phyloP scores from a whole-genome alignment of 2,888 invertebrate species.

The Dicycla oo region DNA sequence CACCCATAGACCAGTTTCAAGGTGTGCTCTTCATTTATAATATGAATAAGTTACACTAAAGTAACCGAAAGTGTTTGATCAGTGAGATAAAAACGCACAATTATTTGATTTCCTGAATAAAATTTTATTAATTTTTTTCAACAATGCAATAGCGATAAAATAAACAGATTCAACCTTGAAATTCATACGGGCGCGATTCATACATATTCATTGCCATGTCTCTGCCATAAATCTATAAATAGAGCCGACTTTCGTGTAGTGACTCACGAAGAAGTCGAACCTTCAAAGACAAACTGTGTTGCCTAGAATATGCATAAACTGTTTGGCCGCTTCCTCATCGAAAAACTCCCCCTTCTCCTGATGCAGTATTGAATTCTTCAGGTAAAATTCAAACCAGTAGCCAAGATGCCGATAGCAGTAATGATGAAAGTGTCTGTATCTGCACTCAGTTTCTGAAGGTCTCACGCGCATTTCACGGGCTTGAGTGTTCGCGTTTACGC shows the following conservation, averaged over 20 bases:
- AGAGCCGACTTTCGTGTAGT: neutral
- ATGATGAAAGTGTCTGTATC: constrained; percentile 12
- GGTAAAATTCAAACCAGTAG: constrained; percentile 19
- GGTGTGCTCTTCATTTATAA: neutral
- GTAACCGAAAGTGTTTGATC: neutral
- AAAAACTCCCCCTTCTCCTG: constrained; percentile 5
- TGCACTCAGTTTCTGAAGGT: neutral
- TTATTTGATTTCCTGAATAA: neutral
- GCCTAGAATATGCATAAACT: constrained; percentile 7
- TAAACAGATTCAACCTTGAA: neutral
- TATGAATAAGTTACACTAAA: neutral
- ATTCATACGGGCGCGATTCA: neutral
- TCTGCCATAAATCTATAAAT: neutral
- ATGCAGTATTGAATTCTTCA: constrained; percentile 9
- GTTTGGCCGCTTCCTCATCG: neutral
- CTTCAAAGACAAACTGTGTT: constrained; percentile 15
- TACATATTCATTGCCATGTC: neutral
- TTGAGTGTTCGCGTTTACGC: neutral
- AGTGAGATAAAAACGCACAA: neutral
- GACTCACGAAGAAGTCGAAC: too few relatives aligned
- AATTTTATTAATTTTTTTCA: neutral
- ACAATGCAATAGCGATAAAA: neutral
- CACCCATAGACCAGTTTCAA: neutral
- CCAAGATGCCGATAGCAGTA: constrained; percentile 5
- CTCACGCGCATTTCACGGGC: neutral